phyloP scores from a whole-genome alignment of 2,113 vertebrate genomes.

The Percopsis transmontana region DNA sequence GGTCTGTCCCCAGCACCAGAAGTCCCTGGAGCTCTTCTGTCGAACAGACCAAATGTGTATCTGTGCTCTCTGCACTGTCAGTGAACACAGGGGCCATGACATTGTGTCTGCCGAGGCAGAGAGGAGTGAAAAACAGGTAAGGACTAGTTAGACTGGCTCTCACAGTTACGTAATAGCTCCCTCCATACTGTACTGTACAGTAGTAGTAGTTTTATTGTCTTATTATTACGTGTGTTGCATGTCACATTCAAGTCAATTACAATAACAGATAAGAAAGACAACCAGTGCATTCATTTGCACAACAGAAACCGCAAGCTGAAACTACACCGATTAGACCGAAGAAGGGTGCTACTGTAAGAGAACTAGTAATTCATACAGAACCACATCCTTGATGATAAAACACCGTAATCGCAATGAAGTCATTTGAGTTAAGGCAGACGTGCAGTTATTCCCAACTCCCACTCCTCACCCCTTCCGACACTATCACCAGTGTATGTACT shows the following conservation, averaged over 20 bases:
- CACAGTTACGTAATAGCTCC: background rate
- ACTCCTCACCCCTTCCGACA: slow-evolving; percentile 15
- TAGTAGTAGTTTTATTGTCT: background rate
- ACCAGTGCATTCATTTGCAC: background rate
- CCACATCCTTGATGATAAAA: background rate
- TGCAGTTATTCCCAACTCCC: slow-evolving; percentile 40
- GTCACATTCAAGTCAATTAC: too few relatives aligned
- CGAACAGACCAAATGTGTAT: slow-evolving; percentile 72
- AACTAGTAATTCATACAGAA: slow-evolving; percentile 3
- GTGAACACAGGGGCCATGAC: slow-evolving; percentile 80
- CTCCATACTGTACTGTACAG: background rate
- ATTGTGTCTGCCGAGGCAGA: slow-evolving; percentile 82
- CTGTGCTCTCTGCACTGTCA: slow-evolving; percentile 82
- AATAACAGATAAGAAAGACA: background rate
- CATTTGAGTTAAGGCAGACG: slow-evolving; percentile 45
- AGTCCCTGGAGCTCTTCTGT: slow-evolving; percentile 83
- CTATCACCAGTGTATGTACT: slow-evolving; percentile 59
- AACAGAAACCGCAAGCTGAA: slow-evolving; percentile 6
- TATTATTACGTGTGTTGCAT: background rate
- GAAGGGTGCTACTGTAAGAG: slow-evolving; percentile 14
- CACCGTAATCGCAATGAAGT: slow-evolving; percentile 27
- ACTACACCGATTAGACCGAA: background rate
- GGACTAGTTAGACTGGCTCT: slow-evolving; percentile 6
- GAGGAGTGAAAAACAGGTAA: slow-evolving; percentile 81
- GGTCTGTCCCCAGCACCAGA: slow-evolving; percentile 81